These are phyloP conservation scores for Solenopsis invicta DNA, from an alignment of 1,140 invertebrate genomes.

Conservation along the genomic window DNA sequence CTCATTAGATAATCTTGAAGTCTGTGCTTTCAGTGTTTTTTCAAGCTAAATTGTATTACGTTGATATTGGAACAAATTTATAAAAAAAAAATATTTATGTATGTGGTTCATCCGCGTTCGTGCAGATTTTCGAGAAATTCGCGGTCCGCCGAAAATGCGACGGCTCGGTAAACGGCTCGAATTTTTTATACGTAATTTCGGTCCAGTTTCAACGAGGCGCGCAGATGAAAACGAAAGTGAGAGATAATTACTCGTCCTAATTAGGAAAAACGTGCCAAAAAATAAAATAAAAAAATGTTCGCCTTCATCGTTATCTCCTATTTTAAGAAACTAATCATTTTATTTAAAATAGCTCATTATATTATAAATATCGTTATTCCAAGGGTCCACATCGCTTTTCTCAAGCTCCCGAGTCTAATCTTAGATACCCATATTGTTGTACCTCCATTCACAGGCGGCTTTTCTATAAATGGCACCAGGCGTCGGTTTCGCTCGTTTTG, in stretches of 20 bases:
- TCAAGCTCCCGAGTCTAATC: slow-evolving; percentile 23
- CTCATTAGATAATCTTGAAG: background rate
- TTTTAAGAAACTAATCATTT: background rate
- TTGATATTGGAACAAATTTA: background rate
- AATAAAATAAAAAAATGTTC: slow-evolving; percentile 40
- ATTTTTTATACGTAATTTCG: slow-evolving; percentile 41
- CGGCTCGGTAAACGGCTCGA: slow-evolving; percentile 23
- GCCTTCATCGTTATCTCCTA: background rate
- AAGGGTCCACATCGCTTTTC: slow-evolving; percentile 39
- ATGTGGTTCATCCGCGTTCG: background rate
- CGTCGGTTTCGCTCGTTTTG: background rate
- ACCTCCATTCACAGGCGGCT: slow-evolving; percentile 33
- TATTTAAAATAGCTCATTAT: background rate
- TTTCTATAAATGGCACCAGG: slow-evolving; percentile 50
- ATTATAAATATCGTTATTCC: slow-evolving; percentile 20
- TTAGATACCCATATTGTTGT: slow-evolving; percentile 14
- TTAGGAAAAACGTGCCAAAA: slow-evolving; percentile 70
- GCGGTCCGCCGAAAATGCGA: slow-evolving; percentile 34
- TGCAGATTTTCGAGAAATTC: slow-evolving; percentile 9
- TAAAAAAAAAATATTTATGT: background rate
- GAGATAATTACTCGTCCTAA: slow-evolving; percentile 30
- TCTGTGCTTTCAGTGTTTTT: background rate
- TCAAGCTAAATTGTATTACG: background rate
- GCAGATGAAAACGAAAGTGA: background rate
- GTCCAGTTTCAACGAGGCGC: background rate